Percentiles rank a stretch among this genome's conserved stretches.
Evolutionary conservation across 2,797 vertebrate species (phyloP).

Genomic region (Manis pentadactyla): DNA sequence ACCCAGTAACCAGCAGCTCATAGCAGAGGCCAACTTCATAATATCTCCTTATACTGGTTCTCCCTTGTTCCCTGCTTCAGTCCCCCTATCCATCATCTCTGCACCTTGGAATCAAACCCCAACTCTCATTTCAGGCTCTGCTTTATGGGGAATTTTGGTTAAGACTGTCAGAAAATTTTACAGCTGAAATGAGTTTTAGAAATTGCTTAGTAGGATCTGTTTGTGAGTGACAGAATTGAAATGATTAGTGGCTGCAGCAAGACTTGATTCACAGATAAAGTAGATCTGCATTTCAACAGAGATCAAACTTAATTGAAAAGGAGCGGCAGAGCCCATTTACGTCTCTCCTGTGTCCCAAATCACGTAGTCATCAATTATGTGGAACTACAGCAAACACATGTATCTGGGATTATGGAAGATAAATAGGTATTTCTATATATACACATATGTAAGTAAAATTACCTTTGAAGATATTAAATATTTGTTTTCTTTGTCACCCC

Average conservation of each 20-base stretch:
- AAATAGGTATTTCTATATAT: background rate
- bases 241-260: background rate
- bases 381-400: background rate
- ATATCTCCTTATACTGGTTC: background rate
- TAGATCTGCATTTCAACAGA: background rate
- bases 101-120: background rate
- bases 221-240: background rate
- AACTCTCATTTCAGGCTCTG: background rate
- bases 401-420: background rate
- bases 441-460: background rate
- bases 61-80: background rate
- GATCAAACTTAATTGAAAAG: slow-evolving; percentile 23
- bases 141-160: background rate
- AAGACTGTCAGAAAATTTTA: background rate
- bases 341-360: background rate
- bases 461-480: background rate
- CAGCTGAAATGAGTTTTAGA: slow-evolving; percentile 10
- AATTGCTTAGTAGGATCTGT: background rate
- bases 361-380: background rate
- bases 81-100: background rate
- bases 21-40: background rate
- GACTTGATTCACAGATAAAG: background rate
- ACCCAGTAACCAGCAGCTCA: background rate
- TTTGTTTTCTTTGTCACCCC: background rate
- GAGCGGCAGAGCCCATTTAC: background rate